A percentile compares a stretch with the other conserved stretches of the same genome.
Evolutionary conservation across 53 echinoderm and acorn worm species (phyloP).

Genomic region (Actinopyga echinites): DNA sequence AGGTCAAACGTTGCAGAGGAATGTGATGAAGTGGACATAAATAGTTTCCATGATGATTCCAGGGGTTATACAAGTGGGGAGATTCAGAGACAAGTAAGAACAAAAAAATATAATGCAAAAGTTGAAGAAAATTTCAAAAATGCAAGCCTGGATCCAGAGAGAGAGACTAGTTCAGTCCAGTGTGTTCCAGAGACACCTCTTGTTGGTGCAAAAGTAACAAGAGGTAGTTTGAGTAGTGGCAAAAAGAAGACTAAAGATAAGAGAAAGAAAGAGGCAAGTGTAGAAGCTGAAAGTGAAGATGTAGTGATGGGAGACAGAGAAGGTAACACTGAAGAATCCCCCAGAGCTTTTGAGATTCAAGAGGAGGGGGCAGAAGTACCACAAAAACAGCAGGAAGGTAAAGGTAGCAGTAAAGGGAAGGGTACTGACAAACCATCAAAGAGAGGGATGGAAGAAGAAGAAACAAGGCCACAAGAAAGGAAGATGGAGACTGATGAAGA

Average conservation of each 20-base stretch:
- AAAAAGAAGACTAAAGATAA: too few species aligned
- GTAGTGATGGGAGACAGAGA: neutral
- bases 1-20: neutral
- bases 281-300: neutral
- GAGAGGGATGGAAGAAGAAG: neutral
- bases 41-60: conserved; percentile 29
- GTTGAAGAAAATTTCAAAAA: neutral
- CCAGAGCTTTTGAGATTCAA: too few species aligned
- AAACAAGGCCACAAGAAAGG: neutral
- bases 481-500: neutral
- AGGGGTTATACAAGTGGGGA: neutral
- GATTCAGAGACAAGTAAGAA: neutral
- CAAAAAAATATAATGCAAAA: neutral
- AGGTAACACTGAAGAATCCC: too few species aligned
- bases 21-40: neutral
- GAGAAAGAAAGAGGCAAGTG: neutral
- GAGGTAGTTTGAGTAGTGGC: too few species aligned
- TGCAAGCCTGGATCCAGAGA: neutral
- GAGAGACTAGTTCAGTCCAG: neutral
- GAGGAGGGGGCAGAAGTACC: too few species aligned
- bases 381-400: too few species aligned
- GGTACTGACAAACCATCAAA: too few species aligned
- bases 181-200: conserved; percentile 27
- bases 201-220: neutral
- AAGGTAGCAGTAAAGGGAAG: too few species aligned